phyloP scores from a whole-genome alignment of 2,797 vertebrate genomes.

The Potorous gilbertii region DNA sequence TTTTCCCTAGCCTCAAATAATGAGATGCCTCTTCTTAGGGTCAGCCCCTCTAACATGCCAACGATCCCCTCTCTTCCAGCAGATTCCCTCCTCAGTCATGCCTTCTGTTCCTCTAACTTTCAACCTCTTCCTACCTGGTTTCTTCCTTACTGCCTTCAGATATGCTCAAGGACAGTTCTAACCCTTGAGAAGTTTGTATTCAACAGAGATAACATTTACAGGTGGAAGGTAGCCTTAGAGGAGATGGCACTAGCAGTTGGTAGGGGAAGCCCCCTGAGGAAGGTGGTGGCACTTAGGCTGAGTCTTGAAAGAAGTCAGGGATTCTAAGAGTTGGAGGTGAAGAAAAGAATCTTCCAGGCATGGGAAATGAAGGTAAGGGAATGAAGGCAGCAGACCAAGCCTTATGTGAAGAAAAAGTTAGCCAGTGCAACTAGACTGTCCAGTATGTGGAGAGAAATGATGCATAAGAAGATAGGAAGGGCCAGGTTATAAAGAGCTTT shows the following conservation, averaged over 20 bases:
- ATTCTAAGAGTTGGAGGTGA: neutral
- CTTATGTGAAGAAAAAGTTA: neutral
- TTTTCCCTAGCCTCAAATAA: neutral
- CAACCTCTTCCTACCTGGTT: neutral
- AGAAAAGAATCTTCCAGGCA: neutral
- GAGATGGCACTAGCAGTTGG: neutral
- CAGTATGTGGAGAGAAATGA: neutral
- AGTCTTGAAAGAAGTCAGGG: neutral
- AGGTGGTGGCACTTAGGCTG: neutral
- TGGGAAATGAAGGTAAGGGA: neutral
- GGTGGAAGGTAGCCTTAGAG: neutral
- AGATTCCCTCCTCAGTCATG: neutral
- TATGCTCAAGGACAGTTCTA: neutral
- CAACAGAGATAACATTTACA: neutral
- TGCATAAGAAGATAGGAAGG: neutral
- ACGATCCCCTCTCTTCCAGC: neutral
- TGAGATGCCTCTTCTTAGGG: neutral
- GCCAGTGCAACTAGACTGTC: neutral
- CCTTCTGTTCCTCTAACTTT: neutral
- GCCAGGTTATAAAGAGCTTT: neutral
- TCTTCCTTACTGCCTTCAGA: neutral
- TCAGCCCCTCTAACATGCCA: neutral
- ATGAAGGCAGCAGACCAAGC: neutral
- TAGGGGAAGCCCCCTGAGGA: neutral
- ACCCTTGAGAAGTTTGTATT: neutral